A percentile compares a stretch with the other conserved stretches of the same genome.
Evolutionary conservation across 2,888 invertebrate species (phyloP).

Genomic region (Oscheius myriophilus): DNA sequence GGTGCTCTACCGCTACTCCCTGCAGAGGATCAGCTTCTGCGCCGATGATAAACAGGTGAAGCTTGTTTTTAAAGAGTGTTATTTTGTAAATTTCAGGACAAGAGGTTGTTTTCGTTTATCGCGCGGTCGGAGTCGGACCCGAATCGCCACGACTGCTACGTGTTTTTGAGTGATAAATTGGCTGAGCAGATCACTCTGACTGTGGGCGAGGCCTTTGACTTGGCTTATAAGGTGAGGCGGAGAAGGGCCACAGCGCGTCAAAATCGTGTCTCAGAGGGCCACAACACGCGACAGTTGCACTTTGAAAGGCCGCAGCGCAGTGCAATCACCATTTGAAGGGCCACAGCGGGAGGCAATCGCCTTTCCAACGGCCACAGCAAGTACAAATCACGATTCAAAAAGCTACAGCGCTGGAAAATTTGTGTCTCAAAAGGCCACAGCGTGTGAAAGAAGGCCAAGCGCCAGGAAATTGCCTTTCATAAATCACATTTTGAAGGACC

Average conservation of each 20-base stretch:
- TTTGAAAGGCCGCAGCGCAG: too few relatives aligned
- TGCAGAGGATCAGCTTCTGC: conserved; percentile 97
- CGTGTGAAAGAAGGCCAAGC: too few relatives aligned
- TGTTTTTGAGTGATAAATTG: conserved; percentile 94
- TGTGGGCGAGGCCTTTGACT: conserved; percentile 96
- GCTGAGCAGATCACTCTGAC: conserved; percentile 97
- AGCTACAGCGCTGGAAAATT: too few relatives aligned
- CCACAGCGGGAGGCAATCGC: too few relatives aligned
- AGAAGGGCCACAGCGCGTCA: conserved; percentile 53
- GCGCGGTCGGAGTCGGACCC: conserved; percentile 78
- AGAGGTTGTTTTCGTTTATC: conserved; percentile 94
- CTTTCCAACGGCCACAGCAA: too few relatives aligned
- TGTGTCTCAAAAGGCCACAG: too few relatives aligned
- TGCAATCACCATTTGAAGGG: too few relatives aligned
- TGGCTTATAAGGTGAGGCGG: conserved; percentile 81
- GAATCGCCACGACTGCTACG: conserved; percentile 86
- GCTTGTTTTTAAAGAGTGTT: conserved; percentile 9
- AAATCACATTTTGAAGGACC: too few relatives aligned
- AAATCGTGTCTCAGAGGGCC: too few relatives aligned
- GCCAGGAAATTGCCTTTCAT: too few relatives aligned
- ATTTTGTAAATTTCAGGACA: conserved; percentile 76
- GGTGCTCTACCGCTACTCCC: conserved; percentile 89
- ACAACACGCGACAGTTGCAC: too few relatives aligned
- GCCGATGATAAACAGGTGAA: conserved; percentile 87
- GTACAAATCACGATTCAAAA: too few relatives aligned